phyloP scores from a whole-genome alignment of 2,888 invertebrate species.

The Chrysopilus asiliformis region DNA sequence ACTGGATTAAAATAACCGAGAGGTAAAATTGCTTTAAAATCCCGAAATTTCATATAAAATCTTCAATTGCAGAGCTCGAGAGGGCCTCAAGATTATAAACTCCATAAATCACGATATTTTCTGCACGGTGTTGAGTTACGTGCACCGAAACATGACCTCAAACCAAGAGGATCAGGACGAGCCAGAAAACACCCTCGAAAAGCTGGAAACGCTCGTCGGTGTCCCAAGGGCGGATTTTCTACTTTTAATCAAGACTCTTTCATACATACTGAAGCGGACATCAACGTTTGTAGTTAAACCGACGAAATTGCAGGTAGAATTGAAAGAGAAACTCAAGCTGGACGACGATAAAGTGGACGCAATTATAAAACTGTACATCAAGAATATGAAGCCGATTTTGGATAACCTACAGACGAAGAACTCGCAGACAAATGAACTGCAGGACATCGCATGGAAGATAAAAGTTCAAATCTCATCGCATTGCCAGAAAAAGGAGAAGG shows the following conservation, averaged over 20 bases:
- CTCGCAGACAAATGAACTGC: constrained; percentile 36
- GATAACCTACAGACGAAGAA: constrained; percentile 36
- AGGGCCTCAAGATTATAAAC: constrained; percentile 35
- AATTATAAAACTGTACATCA: constrained; percentile 42
- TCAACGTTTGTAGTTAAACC: constrained; percentile 42
- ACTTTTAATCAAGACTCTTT: constrained; percentile 31
- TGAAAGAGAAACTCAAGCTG: constrained; percentile 38
- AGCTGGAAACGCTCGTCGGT: constrained; percentile 30
- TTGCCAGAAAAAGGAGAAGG: constrained; percentile 35
- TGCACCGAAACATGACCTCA: constrained; percentile 33
- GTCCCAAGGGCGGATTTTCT: constrained; percentile 30
- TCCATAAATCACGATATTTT: constrained; percentile 30
- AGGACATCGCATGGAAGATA: constrained; percentile 42
- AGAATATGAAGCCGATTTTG: constrained; percentile 39
- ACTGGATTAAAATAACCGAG: constrained; percentile 30
- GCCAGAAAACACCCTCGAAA: constrained; percentile 31
- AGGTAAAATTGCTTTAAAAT: constrained; percentile 17
- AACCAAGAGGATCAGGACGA: constrained; percentile 20
- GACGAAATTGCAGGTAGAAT: constrained; percentile 37
- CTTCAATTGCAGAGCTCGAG: constrained; percentile 25
- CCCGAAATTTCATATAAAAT: background rate
- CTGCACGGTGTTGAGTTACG: constrained; percentile 31
- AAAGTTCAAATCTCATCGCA: constrained; percentile 41
- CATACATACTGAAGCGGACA: constrained; percentile 39
- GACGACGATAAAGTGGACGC: constrained; percentile 41